These are phyloP conservation scores for Baryphthengus martii DNA, from an alignment of 2,113 vertebrate species.

Conservation along the genomic window DNA sequence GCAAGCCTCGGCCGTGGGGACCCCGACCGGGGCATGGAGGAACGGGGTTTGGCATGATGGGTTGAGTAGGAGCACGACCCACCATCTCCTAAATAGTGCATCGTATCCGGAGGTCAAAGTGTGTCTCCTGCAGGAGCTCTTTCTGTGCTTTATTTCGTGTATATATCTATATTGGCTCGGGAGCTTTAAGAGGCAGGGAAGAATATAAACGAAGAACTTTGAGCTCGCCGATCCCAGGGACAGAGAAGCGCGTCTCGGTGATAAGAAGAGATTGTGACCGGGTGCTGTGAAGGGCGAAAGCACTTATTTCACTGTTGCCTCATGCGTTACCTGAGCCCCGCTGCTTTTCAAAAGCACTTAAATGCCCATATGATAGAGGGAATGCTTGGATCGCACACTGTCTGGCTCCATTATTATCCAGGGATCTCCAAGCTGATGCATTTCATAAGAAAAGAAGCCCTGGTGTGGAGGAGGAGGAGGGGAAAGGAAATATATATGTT, in stretches of 20 bases:
- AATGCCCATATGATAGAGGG: constrained; percentile 59
- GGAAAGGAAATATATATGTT: constrained; percentile 14
- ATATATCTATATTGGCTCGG: background rate
- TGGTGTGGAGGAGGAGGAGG: background rate
- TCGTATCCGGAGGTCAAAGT: background rate
- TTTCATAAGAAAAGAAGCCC: constrained; percentile 16
- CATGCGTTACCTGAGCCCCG: constrained; percentile 57
- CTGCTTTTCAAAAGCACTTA: constrained; percentile 67
- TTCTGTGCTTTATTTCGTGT: background rate
- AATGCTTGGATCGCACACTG: constrained; percentile 51
- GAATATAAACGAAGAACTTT: background rate
- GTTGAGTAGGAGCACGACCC: background rate
- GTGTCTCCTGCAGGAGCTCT: background rate
- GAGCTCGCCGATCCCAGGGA: background rate
- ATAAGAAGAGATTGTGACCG: constrained; percentile 61
- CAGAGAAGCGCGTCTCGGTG: constrained; percentile 40
- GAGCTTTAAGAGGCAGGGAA: background rate
- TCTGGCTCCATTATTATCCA: constrained; percentile 63
- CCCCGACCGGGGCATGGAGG: accelerated
- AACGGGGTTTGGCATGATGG: background rate
- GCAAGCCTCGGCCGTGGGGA: accelerated
- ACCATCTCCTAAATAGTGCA: background rate
- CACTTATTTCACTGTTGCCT: constrained; percentile 64
- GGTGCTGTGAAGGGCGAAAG: constrained; percentile 69
- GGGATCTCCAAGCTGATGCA: constrained; percentile 45